Base-by-base conservation (phyloP, 1,140 invertebrate genomes). In the Aporrectodea caliginosa region DNA sequence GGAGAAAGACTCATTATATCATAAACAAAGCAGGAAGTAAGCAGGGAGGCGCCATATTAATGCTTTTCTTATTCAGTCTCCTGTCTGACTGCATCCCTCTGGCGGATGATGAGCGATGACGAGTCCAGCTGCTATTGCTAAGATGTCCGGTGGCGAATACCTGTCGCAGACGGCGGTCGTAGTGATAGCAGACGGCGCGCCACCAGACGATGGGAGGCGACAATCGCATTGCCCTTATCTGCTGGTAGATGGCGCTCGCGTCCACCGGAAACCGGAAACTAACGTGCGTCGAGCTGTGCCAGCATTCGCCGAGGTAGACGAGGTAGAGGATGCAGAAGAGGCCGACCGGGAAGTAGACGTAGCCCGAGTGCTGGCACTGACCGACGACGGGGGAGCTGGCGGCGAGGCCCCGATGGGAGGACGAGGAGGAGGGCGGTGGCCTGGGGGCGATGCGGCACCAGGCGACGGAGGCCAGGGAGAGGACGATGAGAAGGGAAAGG, bases 131-230 rank as follows among this genome's bases (percentile, higher is more conserved):
- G n/a, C n/a, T n/a, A n/a, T n/a, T n/a, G n/a, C n/a, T n/a, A n/a
- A n/a, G n/a, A n/a, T n/a, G n/a, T n/a, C n/a, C n/a, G n/a, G n/a
- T n/a, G n/a, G n/a, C n/a, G n/a, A n/a, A n/a, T n/a, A 58, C 43
- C 74, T 90, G 90, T 68, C 93, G 88, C 84, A 94, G 93, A 79
- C 93, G 90, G 70, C 93, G 86, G 33, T 94, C 92, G 85, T 95
- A 95, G 88, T 95, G 94, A 87, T 95, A 95, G 84, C 93, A 94
- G 71, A 94, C 91, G 22, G 93, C 93, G 84, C 94, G 95, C 94
- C 94, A 95, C 94, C 94, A 95, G 30, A 95, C 92, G 78, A 94
- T 92, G 0, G 94, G 93, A 77, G 91, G 90, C 0, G 93, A 92
- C 43, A 91, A 90, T 80, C 92, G 90, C 90, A 95, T 91, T 75